phyloP scores from a whole-genome alignment of 30 jellyfish, hydroid and myxozoan genomes.

The Chrysaora quinquecirrha region DNA sequence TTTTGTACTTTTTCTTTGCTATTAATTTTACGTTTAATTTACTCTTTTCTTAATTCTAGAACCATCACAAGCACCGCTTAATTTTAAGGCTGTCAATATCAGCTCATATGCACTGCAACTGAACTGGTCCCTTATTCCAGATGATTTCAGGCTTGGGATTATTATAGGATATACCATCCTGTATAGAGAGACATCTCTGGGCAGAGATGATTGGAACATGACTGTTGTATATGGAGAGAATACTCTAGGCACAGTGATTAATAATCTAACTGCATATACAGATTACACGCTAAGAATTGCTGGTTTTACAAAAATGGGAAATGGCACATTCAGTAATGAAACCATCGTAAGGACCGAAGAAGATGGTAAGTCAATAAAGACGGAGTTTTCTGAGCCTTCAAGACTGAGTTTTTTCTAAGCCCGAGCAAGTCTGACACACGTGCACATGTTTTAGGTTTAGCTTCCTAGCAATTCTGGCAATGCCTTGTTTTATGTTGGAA shows the following conservation, averaged over 20 bases:
- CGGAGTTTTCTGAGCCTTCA: too few relatives aligned
- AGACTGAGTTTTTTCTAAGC: too few relatives aligned
- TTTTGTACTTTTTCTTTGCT: too few relatives aligned
- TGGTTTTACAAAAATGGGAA: constrained; percentile 41
- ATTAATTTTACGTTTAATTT: too few relatives aligned
- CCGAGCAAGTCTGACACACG: too few relatives aligned
- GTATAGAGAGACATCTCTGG: constrained; percentile 30
- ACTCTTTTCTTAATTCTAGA: too few relatives aligned
- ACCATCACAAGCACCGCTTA: constrained; percentile 26
- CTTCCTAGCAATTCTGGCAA: too few relatives aligned
- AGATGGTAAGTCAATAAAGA: constrained; percentile 30
- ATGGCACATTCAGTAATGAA: constrained; percentile 27
- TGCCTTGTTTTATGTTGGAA: too few relatives aligned
- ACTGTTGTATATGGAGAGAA: constrained; percentile 17
- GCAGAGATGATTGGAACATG: constrained; percentile 28
- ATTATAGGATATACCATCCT: constrained; percentile 37
- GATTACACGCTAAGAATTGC: constrained; percentile 41
- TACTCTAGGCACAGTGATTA: background rate
- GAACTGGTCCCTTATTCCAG: constrained; percentile 51
- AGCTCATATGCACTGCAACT: constrained; percentile 47
- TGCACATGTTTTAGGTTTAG: too few relatives aligned
- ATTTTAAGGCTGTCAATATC: constrained; percentile 33
- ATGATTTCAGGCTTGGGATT: constrained; percentile 47
- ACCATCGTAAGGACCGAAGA: constrained; percentile 34
- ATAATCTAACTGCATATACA: constrained; percentile 36